These are phyloP conservation scores for Neoitamus cyanurus DNA, from an alignment of 2,888 invertebrate species.

Conservation along the genomic window DNA sequence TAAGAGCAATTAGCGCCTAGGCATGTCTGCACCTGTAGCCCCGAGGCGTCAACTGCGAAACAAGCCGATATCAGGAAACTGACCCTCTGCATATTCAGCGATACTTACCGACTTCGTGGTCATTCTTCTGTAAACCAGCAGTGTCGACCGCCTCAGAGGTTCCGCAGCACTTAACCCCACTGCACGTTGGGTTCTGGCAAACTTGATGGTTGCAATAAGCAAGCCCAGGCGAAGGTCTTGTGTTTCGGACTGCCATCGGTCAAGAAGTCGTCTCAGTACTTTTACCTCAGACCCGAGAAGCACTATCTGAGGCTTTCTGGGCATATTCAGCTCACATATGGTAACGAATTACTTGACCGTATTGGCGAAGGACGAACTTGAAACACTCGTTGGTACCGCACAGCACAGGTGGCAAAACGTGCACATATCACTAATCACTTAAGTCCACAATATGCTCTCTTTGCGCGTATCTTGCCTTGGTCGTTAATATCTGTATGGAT, in stretches of 20 bases:
- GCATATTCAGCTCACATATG: slow-evolving; percentile 15
- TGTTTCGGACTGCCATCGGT: slow-evolving; percentile 30
- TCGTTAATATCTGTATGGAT: background rate
- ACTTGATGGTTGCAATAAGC: background rate
- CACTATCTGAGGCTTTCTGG: background rate
- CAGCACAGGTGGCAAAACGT: background rate
- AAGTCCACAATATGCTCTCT: background rate
- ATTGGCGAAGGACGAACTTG: background rate
- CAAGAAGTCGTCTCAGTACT: background rate
- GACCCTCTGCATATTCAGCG: background rate
- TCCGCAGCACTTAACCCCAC: background rate
- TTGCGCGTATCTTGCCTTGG: background rate
- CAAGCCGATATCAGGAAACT: background rate
- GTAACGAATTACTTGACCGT: background rate
- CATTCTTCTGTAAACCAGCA: background rate
- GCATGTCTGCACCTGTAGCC: background rate
- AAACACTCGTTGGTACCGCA: background rate
- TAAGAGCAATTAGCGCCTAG: slow-evolving; percentile 68
- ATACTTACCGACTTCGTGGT: background rate
- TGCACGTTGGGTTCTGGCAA: slow-evolving; percentile 19
- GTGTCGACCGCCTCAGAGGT: background rate
- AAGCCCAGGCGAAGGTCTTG: background rate
- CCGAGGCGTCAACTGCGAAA: background rate
- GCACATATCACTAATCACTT: background rate
- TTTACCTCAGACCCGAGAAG: background rate